These are phyloP conservation scores for Macroglossus sobrinus DNA, from an alignment of 2,113 vertebrate species.

Conservation along the genomic window DNA sequence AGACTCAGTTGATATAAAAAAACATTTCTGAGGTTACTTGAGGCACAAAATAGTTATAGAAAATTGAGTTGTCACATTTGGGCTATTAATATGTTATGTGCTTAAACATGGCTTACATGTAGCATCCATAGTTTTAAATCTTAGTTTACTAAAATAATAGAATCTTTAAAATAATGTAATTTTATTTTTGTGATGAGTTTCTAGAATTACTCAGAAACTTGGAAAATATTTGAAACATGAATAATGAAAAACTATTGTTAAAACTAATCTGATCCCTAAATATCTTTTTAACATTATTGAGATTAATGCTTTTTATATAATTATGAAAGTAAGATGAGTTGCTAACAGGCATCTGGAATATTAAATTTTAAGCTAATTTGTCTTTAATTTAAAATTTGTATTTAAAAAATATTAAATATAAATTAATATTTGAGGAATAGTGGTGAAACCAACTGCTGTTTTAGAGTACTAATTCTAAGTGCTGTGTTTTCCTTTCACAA, in stretches of 20 bases:
- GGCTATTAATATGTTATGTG: background rate
- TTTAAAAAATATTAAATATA: no score
- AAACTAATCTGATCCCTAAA: background rate
- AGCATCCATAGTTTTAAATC: background rate
- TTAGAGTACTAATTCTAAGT: background rate
- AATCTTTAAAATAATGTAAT: background rate
- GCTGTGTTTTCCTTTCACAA: background rate
- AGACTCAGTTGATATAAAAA: background rate
- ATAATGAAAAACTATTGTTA: background rate
- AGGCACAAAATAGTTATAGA: background rate
- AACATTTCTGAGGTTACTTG: background rate
- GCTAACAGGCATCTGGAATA: background rate
- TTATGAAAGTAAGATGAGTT: constrained; percentile 21
- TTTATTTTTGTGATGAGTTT: background rate
- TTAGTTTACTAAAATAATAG: background rate
- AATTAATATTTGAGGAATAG: background rate
- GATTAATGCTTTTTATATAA: background rate
- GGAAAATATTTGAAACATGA: constrained; percentile 36
- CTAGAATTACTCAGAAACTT: constrained; percentile 37
- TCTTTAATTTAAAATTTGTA: constrained; percentile 36
- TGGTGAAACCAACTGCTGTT: background rate
- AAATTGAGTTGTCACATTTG: background rate
- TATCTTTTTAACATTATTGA: constrained; percentile 22
- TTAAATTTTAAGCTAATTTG: constrained; percentile 44
- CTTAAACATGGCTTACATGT: background rate